A percentile compares a stretch with the other conserved stretches of the same genome.
Conservation (phyloP, 2,888 invertebrate genomes). For the Dicyrtoma fusca region DNA sequence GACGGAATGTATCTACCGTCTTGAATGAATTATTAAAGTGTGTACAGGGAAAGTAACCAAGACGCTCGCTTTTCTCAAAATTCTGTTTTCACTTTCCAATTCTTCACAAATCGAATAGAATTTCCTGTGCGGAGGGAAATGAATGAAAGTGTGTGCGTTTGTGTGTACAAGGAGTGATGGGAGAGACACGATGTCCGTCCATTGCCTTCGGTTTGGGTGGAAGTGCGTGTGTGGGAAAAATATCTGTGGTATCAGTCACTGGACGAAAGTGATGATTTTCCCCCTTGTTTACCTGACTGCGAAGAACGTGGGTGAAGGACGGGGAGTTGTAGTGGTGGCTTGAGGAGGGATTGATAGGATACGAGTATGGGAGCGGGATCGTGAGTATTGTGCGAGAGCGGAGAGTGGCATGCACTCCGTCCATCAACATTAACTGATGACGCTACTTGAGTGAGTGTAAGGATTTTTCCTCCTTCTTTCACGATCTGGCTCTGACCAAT, state of each 20-base stretch:
- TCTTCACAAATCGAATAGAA: neutral
- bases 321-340: neutral
- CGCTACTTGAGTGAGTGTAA: neutral
- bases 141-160: neutral
- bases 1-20: too few relatives aligned
- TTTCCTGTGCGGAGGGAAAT: neutral
- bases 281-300: neutral
- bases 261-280: neutral
- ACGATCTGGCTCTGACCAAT: neutral
- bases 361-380: neutral
- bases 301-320: neutral
- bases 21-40: too few relatives aligned
- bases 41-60: neutral
- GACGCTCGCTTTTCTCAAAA: neutral
- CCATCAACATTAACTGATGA: slow-evolving; percentile 12
- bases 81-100: neutral
- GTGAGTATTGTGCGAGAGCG: neutral
- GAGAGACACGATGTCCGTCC: neutral
- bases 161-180: too few relatives aligned
- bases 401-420: slow-evolving; percentile 11
- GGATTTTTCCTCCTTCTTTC: neutral
- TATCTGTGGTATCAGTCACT: neutral
- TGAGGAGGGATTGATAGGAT: neutral
- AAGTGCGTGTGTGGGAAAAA: slow-evolving; percentile 1
- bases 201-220: neutral